Evolutionary conservation across 2,888 invertebrate genomes (phyloP), one percentile per base, ranked within the genome.

Genomic region (Agonopterix arenella): DNA sequence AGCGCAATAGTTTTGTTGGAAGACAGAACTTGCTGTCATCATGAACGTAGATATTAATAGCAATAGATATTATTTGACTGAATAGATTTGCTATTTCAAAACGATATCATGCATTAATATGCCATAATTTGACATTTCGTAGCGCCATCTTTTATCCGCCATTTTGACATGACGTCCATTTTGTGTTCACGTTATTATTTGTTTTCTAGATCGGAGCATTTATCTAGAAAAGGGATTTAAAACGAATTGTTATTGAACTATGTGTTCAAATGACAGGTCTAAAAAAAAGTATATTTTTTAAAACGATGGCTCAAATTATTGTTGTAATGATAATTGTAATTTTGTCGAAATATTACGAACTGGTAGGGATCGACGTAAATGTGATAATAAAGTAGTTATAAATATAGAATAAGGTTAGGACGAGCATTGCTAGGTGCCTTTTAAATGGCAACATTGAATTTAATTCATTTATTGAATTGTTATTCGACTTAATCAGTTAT

Each of bases 221-320:
- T 57, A 59, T 49, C 45, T 50, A 52, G 50, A 51, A 52, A 50
- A 54, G 44, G 46, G 50, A 53, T 56, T 11, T 18, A 55, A 73
- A 72, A 74, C 76, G 72, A 77, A 77, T 79, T 79, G 76, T 11
- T 73, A 58, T 28, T 51, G 52, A 43, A 68, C 28, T 28, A 28
- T 71, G 76, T 83, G 81, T 81, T 80, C 82, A 74, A 59, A 65
- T 64, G 63, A 65, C 60, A 58, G 44, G 52, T 52, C 52, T 56
- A 52, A 45, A 38, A 16, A 38, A 40, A 28, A 44, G n/a, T 40
- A 16, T 47, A 51, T 47, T 58, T 53, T 53, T 48, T 62, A 65
- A 68, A 37, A 66, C 56, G 56, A 65, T 58, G 68, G 47, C 47
- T 47, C 47, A 47, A 47, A 59, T 57, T 58, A 56, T 54, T 54